Evolutionary conservation across 2,888 invertebrate species (phyloP), one percentile per base, ranked within the genome.

Genomic region (Scaptomyza caliginosa): DNA sequence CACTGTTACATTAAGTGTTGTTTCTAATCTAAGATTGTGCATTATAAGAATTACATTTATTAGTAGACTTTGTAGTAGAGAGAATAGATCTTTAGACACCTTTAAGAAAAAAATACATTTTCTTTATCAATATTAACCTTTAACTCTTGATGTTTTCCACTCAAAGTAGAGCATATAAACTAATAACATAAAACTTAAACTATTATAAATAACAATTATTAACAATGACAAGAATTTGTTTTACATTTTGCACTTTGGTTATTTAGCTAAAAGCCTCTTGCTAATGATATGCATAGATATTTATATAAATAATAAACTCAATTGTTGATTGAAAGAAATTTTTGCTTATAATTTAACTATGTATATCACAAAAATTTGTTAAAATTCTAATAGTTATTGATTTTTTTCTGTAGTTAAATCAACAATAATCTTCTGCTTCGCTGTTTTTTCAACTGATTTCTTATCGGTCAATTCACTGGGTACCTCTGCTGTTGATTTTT

Each of bases 261-360:
- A 34, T 28, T 64, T 32, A 7, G 38, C 17, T 59, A 38, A 36
- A 30, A 69, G 73, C 69, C 67, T 72, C 67, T 39, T 38, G 43
- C 19, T 0, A 13, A 19, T 11, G 56, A 17, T 66, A 48, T 11
- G 17, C 19, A 34, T 19, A 34, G 4, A 52, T 8, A 23, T n/a
- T n/a, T 46, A 8, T 6, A 38, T 10, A 51, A 50, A 40, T 26
- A 39, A 49, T 39, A 36, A 24, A n/a, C 56, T 42, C 38, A 39
- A 13, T 23, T 5, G 32, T 39, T 30, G 30, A 52, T 40, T 39
- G 50, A 49, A 43, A 63, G 46, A 48, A 57, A 68, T 49, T 68
- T 56, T 42, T n/a, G 32, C 21, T 51, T 34, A 10, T 13, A 23
- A 52, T 55, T 52, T 42, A 40, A 24, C 57, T 34, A 26, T 24